These are phyloP conservation scores for Urocolius indicus DNA, from an alignment of 2,113 vertebrate genomes.

Conservation along the genomic window DNA sequence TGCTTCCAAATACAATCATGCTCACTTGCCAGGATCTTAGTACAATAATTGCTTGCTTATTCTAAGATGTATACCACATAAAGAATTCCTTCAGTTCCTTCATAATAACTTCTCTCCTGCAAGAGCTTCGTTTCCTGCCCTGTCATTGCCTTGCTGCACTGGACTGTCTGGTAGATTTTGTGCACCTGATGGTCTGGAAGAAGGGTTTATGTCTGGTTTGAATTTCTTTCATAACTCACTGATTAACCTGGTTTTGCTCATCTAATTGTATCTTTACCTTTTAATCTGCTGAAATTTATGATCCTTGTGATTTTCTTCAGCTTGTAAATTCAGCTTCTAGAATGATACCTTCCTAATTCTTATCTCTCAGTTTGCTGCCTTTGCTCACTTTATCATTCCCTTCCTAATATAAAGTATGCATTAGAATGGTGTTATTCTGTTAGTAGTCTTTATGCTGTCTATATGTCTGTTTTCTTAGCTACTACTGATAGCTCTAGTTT, in stretches of 20 bases:
- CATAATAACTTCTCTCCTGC: neutral
- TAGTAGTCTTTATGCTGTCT: neutral
- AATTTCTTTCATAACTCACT: neutral
- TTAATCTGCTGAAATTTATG: neutral
- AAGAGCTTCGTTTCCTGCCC: neutral
- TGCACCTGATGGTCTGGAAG: neutral
- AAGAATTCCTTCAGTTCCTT: neutral
- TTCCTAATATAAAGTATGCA: neutral
- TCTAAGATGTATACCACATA: neutral
- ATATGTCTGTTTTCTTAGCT: neutral
- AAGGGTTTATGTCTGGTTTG: neutral
- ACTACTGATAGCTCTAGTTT: neutral
- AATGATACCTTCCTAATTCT: neutral
- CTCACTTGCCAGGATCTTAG: neutral
- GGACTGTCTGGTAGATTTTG: neutral
- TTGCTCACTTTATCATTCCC: neutral
- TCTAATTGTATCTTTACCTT: neutral
- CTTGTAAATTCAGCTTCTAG: neutral
- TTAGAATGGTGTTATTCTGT: accelerated
- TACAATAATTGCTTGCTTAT: neutral
- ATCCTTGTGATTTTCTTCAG: neutral
- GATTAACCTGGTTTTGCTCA: neutral
- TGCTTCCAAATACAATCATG: neutral
- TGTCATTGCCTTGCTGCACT: neutral
- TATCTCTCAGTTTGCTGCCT: neutral